Evolutionary conservation across 1,140 invertebrate genomes (phyloP).

Genomic region (Drosophila chauvacae): DNA sequence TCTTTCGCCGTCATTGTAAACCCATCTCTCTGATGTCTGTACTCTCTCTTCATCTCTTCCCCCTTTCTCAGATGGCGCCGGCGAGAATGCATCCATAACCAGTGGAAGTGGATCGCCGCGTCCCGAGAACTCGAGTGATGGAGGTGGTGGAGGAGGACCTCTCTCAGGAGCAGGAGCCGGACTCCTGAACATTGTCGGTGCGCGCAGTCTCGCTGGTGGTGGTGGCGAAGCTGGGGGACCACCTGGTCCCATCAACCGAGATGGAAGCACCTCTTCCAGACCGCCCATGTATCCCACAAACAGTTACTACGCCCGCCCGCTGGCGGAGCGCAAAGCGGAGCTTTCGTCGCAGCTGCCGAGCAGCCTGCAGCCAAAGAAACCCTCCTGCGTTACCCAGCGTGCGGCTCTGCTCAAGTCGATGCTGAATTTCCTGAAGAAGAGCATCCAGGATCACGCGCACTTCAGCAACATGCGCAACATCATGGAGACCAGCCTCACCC

Average conservation of each 20-base stretch:
- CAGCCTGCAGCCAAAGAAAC: slow-evolving; percentile 73
- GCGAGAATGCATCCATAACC: slow-evolving; percentile 62
- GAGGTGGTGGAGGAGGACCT: neutral
- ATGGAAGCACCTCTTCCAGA: neutral
- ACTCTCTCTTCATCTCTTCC: neutral
- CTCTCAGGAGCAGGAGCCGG: slow-evolving; percentile 9
- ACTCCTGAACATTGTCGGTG: slow-evolving; percentile 18
- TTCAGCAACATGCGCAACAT: slow-evolving; percentile 94
- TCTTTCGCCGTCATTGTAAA: neutral
- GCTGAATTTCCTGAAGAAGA: slow-evolving; percentile 96
- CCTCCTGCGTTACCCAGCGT: slow-evolving; percentile 91
- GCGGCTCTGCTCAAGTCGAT: slow-evolving; percentile 95
- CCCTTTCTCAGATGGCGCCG: slow-evolving; percentile 45
- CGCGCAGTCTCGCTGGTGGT: neutral
- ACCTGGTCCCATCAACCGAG: neutral
- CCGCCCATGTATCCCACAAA: slow-evolving; percentile 64
- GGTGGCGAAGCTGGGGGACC: neutral
- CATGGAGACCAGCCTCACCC: slow-evolving; percentile 95
- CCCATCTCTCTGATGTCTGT: neutral
- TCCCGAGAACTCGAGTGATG: slow-evolving; percentile 57
- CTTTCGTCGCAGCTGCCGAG: slow-evolving; percentile 62
- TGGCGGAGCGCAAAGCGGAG: slow-evolving; percentile 74
- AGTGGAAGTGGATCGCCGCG: slow-evolving; percentile 66
- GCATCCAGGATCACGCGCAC: slow-evolving; percentile 92
- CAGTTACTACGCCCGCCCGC: slow-evolving; percentile 73